A percentile compares a stretch with the other conserved stretches of the same genome.
phyloP scores from a whole-genome alignment of 2,797 vertebrate genomes.

The Pempheris klunzingeri region DNA sequence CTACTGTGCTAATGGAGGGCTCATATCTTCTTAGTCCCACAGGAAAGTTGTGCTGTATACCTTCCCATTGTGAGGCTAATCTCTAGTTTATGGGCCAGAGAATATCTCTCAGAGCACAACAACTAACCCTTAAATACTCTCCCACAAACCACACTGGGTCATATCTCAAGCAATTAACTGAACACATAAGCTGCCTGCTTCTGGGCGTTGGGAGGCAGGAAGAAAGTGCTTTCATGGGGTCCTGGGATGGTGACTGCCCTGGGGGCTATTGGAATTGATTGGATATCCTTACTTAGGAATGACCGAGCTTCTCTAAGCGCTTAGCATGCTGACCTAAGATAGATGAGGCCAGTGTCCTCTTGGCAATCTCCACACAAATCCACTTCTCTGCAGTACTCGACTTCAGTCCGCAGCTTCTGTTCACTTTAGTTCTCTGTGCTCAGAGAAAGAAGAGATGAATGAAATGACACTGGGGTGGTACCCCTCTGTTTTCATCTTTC shows the following conservation, averaged over 20 bases:
- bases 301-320: conserved; percentile 64
- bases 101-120: conserved; percentile 74
- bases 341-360: conserved; percentile 76
- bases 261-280: conserved; percentile 76
- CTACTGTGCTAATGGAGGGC: conserved; percentile 65
- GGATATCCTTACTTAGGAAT: conserved; percentile 81
- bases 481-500: conserved; percentile 27
- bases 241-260: conserved; percentile 66
- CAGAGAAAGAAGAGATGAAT: conserved; percentile 54
- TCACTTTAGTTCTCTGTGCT: conserved; percentile 41
- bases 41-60: conserved; percentile 69
- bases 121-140: conserved; percentile 65
- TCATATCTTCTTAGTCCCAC: conserved; percentile 69
- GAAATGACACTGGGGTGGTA: conserved; percentile 61
- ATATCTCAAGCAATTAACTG: conserved; percentile 79
- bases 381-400: conserved; percentile 60
- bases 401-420: conserved; percentile 51
- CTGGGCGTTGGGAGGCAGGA: conserved; percentile 44
- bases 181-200: conserved; percentile 66
- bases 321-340: conserved; percentile 78
- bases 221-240: conserved; percentile 47
- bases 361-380: conserved; percentile 80
- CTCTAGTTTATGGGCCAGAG: conserved; percentile 70
- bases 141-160: conserved; percentile 67
- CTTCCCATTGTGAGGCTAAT: conserved; percentile 76